Percentiles rank a stretch among this genome's conserved stretches.
Evolutionary conservation across 2,888 invertebrate species (phyloP).

Genomic region (Dusona sp.): DNA sequence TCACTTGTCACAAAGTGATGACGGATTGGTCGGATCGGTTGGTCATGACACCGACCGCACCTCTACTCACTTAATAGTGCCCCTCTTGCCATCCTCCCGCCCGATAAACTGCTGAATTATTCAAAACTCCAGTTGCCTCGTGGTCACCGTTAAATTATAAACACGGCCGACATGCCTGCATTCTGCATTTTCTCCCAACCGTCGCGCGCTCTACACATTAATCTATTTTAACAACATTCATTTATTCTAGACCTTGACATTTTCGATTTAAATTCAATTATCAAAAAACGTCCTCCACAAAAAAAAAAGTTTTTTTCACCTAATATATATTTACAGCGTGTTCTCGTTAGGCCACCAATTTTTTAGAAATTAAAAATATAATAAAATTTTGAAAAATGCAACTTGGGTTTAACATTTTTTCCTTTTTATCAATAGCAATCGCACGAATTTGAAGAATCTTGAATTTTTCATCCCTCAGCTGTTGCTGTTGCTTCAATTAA

Average conservation of each 20-base stretch:
- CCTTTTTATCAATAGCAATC: too few species aligned
- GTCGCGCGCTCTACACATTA: background rate
- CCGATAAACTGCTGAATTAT: slow-evolving; percentile 55
- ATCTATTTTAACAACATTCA: background rate
- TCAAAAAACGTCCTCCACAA: background rate
- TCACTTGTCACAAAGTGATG: slow-evolving; percentile 31
- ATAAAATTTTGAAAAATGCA: background rate
- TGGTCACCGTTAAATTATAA: slow-evolving; percentile 52
- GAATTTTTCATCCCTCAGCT: background rate
- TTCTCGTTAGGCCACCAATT: too few species aligned
- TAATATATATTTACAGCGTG: too few species aligned
- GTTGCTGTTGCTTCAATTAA: background rate
- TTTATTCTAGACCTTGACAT: slow-evolving; percentile 19
- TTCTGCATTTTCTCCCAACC: background rate
- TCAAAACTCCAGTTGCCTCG: slow-evolving; percentile 40
- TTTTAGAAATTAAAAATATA: background rate
- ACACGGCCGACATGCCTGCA: slow-evolving; percentile 14
- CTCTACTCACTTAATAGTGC: slow-evolving; percentile 16
- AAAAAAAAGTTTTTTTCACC: too few species aligned
- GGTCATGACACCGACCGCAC: slow-evolving; percentile 46
- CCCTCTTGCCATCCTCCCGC: background rate
- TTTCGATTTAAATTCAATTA: background rate
- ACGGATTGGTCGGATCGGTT: slow-evolving; percentile 36
- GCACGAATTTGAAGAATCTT: background rate
- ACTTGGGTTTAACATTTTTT: too few species aligned